A percentile compares a stretch with the other conserved stretches of the same genome.
Evolutionary conservation across 2,797 vertebrate genomes (phyloP).

Genomic region (Eurystomus glaucurus): DNA sequence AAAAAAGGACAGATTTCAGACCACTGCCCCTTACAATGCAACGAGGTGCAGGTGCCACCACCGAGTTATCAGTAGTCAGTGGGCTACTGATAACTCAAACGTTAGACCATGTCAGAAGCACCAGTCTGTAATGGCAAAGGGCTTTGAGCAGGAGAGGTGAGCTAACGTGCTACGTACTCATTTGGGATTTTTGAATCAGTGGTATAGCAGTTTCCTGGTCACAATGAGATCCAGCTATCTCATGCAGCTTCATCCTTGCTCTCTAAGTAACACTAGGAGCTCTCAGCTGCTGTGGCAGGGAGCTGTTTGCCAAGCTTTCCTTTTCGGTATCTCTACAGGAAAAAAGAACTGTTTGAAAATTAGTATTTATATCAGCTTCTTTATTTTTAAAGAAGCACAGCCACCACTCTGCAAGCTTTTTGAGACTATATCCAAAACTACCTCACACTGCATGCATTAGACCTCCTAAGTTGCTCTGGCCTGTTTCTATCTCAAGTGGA

Average conservation of each 20-base stretch:
- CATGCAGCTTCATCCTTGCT: neutral
- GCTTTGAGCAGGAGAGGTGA: neutral
- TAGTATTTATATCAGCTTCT: neutral
- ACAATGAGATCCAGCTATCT: neutral
- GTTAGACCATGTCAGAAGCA: neutral
- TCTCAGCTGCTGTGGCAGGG: neutral
- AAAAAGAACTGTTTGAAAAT: neutral
- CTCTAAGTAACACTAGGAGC: neutral
- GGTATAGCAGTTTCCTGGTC: neutral
- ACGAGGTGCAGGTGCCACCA: neutral
- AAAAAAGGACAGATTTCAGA: neutral
- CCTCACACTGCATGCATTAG: neutral
- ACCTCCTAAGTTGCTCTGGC: neutral
- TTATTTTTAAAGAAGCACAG: neutral
- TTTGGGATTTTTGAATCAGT: rapidly evolving
- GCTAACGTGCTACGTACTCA: rapidly evolving
- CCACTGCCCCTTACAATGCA: neutral
- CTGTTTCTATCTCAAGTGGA: neutral
- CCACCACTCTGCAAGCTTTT: neutral
- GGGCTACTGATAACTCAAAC: neutral
- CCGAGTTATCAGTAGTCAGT: neutral
- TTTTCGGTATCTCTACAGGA: neutral
- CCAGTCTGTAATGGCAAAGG: neutral
- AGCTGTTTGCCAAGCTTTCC: neutral
- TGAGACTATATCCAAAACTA: neutral